phyloP scores from a whole-genome alignment of 2,888 invertebrate genomes.

The Tanytarsus gracilentus region DNA sequence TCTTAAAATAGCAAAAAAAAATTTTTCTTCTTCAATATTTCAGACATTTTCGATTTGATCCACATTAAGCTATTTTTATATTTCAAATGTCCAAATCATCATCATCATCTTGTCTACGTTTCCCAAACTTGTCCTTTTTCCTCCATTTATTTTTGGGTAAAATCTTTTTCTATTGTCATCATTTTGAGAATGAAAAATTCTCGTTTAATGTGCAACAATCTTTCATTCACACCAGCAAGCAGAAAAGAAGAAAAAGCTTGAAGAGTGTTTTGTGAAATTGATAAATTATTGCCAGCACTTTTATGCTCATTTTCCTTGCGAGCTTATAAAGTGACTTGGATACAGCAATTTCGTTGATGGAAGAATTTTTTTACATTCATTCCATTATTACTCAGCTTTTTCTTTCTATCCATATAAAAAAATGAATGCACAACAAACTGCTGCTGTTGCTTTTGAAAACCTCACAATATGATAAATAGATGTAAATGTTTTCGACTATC shows the following conservation, averaged over 20 bases:
- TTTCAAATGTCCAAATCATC: no score
- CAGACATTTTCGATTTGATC: no score
- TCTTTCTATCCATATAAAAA: conserved; percentile 5
- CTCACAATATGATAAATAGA: no score
- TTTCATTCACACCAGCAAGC: neutral
- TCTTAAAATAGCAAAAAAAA: no score
- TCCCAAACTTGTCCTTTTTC: no score
- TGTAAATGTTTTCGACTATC: no score
- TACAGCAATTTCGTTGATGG: conserved; percentile 21
- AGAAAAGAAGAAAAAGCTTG: neutral
- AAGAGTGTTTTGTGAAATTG: conserved; percentile 21
- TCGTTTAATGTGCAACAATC: conserved; percentile 16
- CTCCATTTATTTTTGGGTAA: no score
- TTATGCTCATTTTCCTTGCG: neutral
- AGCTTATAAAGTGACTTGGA: neutral
- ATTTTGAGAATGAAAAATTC: conserved; percentile 15
- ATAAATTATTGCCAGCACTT: conserved; percentile 27
- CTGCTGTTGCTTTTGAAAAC: no score
- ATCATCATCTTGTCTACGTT: no score
- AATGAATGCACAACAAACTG: neutral
- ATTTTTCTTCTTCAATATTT: no score
- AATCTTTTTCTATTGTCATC: no score
- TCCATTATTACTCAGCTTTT: conserved; percentile 17
- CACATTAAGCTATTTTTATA: no score
- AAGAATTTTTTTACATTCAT: conserved; percentile 11